Base-by-base conservation (phyloP, 2,888 invertebrate species). In the Arge pagana region DNA sequence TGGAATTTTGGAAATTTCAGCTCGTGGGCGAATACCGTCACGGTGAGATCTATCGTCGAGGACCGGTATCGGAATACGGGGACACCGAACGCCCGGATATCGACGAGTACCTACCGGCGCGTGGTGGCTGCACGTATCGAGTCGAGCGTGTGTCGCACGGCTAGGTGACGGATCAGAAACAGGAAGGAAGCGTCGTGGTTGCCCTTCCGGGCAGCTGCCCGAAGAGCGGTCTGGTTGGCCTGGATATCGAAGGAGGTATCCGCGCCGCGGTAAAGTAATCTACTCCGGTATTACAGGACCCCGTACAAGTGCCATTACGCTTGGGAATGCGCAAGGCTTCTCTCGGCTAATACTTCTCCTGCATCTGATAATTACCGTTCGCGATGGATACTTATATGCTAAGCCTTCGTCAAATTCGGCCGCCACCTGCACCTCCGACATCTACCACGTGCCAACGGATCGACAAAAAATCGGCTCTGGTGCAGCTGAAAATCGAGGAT, bases 101-200 rank as follows among this genome's bases (percentile, higher is more conserved):
- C n/a, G n/a, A n/a, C n/a, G n/a, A n/a, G n/a, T n/a, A n/a, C n/a
- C n/a, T n/a, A n/a, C n/a, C n/a, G n/a, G n/a, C n/a, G n/a, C n/a
- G n/a, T n/a, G n/a, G n/a, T n/a, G n/a, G n/a, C n/a, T n/a, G n/a
- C n/a, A n/a, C n/a, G n/a, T n/a, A n/a, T n/a, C n/a, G n/a, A n/a
- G n/a, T n/a, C n/a, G n/a, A n/a, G n/a, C n/a, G n/a, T n/a, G n/a
- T n/a, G n/a, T n/a, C n/a, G n/a, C n/a, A n/a, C n/a, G n/a, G n/a
- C n/a, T n/a, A n/a, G n/a, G n/a, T n/a, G n/a, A n/a, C n/a, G n/a
- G n/a, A n/a, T n/a, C 64, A 64, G 66, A 65, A 69, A 61, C 57
- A 52, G 74, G 74, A 74, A 73, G 76, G 76, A 76, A 74, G 74
- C 72, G 70, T 72, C 74, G 74, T 60, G 75, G 76, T 74, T 68